Percentiles rank a stretch among this genome's conserved stretches.
Conservation (phyloP, 2,113 vertebrate species). For the Boleophthalmus pectinirostris region DNA sequence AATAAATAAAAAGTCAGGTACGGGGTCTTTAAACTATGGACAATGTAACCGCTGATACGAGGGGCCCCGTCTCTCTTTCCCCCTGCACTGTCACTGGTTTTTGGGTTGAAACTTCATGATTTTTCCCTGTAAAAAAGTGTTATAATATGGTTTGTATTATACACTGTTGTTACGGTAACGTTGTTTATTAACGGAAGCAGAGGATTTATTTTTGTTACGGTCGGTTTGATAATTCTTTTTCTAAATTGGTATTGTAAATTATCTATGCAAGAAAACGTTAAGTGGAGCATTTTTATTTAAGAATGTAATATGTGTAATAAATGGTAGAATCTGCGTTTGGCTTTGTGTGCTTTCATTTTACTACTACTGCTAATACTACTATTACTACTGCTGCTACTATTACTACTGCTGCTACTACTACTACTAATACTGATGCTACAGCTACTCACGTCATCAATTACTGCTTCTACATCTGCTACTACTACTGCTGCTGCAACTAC, state of each 20-base stretch:
- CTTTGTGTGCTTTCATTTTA: slow-evolving; percentile 2
- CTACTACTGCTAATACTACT: background rate
- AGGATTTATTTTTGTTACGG: slow-evolving; percentile 99
- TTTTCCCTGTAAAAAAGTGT: slow-evolving; percentile 93
- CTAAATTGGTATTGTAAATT: slow-evolving; percentile 99
- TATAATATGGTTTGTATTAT: slow-evolving; percentile 99
- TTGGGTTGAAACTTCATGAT: slow-evolving; percentile 78
- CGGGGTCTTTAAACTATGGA: background rate
- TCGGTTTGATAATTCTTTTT: slow-evolving; percentile 99
- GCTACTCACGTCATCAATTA: too few relatives aligned
- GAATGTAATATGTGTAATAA: slow-evolving; percentile 99
- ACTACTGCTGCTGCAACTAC: too few relatives aligned
- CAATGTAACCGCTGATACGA: background rate
- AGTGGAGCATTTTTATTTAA: slow-evolving; percentile 99
- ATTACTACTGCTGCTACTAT: too few relatives aligned
- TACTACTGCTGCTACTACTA: too few relatives aligned
- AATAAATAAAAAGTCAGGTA: too few relatives aligned
- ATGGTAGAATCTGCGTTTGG: slow-evolving; percentile 90
- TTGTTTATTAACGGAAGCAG: slow-evolving; percentile 98
- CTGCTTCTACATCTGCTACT: too few relatives aligned
- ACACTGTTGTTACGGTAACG: slow-evolving; percentile 99
- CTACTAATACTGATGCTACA: too few relatives aligned
- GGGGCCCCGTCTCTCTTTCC: slow-evolving; percentile 58
- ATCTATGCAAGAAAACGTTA: slow-evolving; percentile 99
- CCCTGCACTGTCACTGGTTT: slow-evolving; percentile 85